Percentiles rank a stretch among this genome's conserved stretches.
These are phyloP conservation scores for Orthonevra nobilis DNA, from an alignment of 2,888 invertebrate species.

Conservation along the genomic window DNA sequence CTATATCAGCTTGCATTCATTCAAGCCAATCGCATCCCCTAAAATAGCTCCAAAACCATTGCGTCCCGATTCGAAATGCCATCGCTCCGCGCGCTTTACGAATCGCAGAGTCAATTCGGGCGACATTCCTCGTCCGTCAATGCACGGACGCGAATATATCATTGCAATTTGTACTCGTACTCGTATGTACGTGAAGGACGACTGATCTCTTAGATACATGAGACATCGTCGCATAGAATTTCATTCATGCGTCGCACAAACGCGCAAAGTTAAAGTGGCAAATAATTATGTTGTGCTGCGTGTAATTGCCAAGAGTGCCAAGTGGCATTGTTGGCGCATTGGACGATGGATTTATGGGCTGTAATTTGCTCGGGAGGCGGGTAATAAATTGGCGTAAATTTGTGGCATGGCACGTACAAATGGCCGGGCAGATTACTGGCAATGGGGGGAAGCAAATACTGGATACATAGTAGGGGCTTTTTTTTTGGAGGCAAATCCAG, in stretches of 20 bases:
- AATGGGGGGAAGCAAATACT: too few relatives aligned
- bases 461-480: too few relatives aligned
- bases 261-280: conserved; percentile 74
- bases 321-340: conserved; percentile 71
- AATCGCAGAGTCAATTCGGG: conserved; percentile 77
- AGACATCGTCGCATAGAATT: conserved; percentile 57
- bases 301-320: conserved; percentile 74
- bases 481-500: too few relatives aligned
- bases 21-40: conserved; percentile 29
- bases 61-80: conserved; percentile 15
- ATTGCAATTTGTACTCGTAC: conserved; percentile 63
- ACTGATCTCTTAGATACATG: conserved; percentile 42
- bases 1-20: conserved; percentile 34
- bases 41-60: conserved; percentile 52
- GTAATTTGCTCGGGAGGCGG: conserved; percentile 67
- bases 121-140: conserved; percentile 80
- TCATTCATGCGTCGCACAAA: conserved; percentile 65
- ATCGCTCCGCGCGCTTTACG: conserved; percentile 55
- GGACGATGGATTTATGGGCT: conserved; percentile 70
- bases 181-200: too few relatives aligned
- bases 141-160: conserved; percentile 75
- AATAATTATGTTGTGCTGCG: conserved; percentile 76
- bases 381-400: conserved; percentile 63
- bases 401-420: conserved; percentile 55
- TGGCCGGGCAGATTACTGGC: conserved; percentile 40